Evolutionary conservation across 2,113 vertebrate species (phyloP), one percentile per base, ranked within the genome.

Genomic region (Hyla sarda): DNA sequence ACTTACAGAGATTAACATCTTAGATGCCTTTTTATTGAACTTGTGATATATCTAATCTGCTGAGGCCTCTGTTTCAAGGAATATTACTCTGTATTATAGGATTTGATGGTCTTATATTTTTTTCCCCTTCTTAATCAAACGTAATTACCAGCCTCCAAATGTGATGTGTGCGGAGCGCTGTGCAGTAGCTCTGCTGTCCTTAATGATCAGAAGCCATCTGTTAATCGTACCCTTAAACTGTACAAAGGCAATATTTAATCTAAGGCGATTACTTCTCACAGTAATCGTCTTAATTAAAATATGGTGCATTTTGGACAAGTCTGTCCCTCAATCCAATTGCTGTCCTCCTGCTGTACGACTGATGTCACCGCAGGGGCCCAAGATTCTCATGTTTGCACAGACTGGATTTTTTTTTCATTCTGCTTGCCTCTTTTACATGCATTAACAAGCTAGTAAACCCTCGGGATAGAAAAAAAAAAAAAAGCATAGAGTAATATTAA

Each of bases 281-380:
- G 67, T 87, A 87, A 87, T 81, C 85, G 69, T 87, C 78, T 87
- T 87, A 87, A 82, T 87, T 81, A 87, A 87, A 87, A 87, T 87
- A 87, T 87, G 85, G 77, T 81, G 85, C 78, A 82, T 81, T 87
- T 87, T 87, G 67, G 85, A 78, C 85, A 82, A 82, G 77, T 87
- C 67, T 72, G 52, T 74, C 67, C 52, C 69, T 82, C 67, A 87
- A 82, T 87, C 78, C 85, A 87, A 74, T 87, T 87, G 85, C 69
- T 82, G 78, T 74, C 67, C 62, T 73, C 78, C 67, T 82, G 67
- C 77, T 86, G 67, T 87, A 74, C 52, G 74, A 82, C 54, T 74
- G 69, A 87, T 87, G 78, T 78, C 54, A 50, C 78, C 78, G 69
- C 78, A 74, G 77, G 85, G 85, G 77, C 71, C 54, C 37, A 4